These are phyloP conservation scores for Hydrolagus colliei DNA, from an alignment of 2,797 vertebrate genomes.

Conservation along the genomic window DNA sequence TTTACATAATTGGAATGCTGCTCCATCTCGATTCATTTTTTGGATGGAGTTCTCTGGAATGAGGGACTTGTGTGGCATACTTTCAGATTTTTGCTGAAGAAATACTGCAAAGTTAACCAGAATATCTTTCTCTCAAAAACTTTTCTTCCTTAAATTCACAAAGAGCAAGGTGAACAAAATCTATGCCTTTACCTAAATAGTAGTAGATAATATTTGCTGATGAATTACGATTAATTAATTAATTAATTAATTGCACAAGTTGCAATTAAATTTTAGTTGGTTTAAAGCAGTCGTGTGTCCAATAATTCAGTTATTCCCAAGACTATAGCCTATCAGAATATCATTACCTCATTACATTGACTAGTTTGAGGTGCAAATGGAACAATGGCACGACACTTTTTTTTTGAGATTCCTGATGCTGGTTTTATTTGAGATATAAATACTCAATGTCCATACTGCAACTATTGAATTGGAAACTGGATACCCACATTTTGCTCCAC, in stretches of 20 bases:
- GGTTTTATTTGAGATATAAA: constrained; percentile 16
- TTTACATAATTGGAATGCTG: too few relatives aligned
- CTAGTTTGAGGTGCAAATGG: constrained; percentile 14
- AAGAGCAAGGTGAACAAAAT: neutral
- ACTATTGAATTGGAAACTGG: neutral
- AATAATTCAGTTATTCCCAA: constrained; percentile 23
- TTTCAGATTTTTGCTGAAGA: too few relatives aligned
- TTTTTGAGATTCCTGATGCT: neutral
- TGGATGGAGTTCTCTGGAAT: too few relatives aligned
- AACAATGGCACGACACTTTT: neutral
- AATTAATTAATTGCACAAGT: constrained; percentile 17
- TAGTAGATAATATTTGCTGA: neutral
- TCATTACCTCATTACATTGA: constrained; percentile 17
- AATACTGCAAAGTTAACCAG: too few relatives aligned
- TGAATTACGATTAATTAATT: neutral
- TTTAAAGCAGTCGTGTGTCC: neutral
- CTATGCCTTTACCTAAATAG: neutral
- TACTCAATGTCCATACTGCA: neutral
- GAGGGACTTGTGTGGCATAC: too few relatives aligned
- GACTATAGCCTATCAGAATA: neutral
- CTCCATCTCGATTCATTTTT: too few relatives aligned
- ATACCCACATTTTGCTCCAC: neutral
- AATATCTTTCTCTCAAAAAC: too few relatives aligned
- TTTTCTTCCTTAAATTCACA: neutral
- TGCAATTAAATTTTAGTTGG: constrained; percentile 3